These are phyloP conservation scores for Heliconius hortense DNA, from an alignment of 2,888 invertebrate genomes.

Conservation along the genomic window DNA sequence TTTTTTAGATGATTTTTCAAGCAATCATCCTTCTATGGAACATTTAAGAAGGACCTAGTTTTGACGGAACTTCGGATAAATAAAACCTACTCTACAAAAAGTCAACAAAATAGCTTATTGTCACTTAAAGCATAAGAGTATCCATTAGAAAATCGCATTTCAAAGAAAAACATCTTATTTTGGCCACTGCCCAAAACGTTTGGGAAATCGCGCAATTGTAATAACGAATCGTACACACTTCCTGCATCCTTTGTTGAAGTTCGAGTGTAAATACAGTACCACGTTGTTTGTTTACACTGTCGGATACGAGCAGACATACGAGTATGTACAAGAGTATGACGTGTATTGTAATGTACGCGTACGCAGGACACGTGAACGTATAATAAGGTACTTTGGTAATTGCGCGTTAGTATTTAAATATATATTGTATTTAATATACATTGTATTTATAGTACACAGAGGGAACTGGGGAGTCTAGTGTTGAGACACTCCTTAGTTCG, in stretches of 20 bases:
- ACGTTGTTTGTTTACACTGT: slow-evolving; percentile 6
- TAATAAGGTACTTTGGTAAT: slow-evolving; percentile 14
- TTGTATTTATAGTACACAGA: neutral
- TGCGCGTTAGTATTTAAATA: neutral
- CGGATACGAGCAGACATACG: slow-evolving; percentile 3
- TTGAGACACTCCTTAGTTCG: too few species aligned
- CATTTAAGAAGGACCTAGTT: neutral
- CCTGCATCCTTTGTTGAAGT: slow-evolving; percentile 36
- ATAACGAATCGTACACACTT: slow-evolving; percentile 31
- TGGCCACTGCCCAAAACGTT: slow-evolving; percentile 41
- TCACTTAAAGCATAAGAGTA: slow-evolving; percentile 45
- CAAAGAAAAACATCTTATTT: slow-evolving; percentile 50
- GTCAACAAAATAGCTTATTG: slow-evolving; percentile 14
- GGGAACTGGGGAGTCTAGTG: too few species aligned
- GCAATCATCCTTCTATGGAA: neutral
- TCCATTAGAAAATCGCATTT: slow-evolving; percentile 54
- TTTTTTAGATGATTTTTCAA: neutral
- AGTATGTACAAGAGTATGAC: slow-evolving; percentile 12
- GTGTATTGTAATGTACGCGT: slow-evolving; percentile 10
- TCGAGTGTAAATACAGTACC: slow-evolving; percentile 18
- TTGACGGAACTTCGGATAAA: too few species aligned
- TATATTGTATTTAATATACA: neutral
- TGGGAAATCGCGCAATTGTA: slow-evolving; percentile 34
- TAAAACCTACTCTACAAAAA: too few species aligned
- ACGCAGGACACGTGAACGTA: neutral